Conservation (phyloP, 2,113 vertebrate species). For the Gracilinanus agilis region DNA sequence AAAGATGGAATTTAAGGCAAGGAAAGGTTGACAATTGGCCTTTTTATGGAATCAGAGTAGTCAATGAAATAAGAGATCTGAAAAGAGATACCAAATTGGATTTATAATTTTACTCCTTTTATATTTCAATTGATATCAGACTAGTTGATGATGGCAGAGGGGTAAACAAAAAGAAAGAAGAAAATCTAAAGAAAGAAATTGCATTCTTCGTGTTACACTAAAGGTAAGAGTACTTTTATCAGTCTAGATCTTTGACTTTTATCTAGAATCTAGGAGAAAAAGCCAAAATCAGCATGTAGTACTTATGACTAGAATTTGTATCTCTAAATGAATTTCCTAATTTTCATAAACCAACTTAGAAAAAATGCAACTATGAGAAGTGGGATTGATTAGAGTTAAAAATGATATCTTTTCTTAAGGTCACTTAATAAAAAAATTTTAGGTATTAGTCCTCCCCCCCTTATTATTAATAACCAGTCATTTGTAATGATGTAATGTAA, state of each 20-base stretch:
- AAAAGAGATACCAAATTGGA: background rate
- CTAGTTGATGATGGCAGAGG: background rate
- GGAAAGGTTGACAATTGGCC: slow-evolving; percentile 51
- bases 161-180: background rate
- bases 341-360: background rate
- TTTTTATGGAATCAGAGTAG: slow-evolving; percentile 56
- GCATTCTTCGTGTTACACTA: slow-evolving; percentile 24
- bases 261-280: background rate
- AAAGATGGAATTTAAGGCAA: slow-evolving; percentile 45
- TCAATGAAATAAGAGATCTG: background rate
- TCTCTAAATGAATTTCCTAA: background rate
- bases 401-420: slow-evolving; percentile 15
- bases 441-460: slow-evolving; percentile 35
- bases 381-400: slow-evolving; percentile 46
- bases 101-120: background rate
- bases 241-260: slow-evolving; percentile 26
- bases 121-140: slow-evolving; percentile 17
- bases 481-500: too few species aligned
- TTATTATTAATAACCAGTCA: slow-evolving; percentile 6
- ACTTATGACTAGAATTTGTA: background rate
- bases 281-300: slow-evolving; percentile 23
- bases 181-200: slow-evolving; percentile 21
- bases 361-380: slow-evolving; percentile 15
- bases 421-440: slow-evolving; percentile 33
- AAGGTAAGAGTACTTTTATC: slow-evolving; percentile 48